Conservation (phyloP, 1,140 invertebrate genomes). For the Akabosia matsudoensis region DNA sequence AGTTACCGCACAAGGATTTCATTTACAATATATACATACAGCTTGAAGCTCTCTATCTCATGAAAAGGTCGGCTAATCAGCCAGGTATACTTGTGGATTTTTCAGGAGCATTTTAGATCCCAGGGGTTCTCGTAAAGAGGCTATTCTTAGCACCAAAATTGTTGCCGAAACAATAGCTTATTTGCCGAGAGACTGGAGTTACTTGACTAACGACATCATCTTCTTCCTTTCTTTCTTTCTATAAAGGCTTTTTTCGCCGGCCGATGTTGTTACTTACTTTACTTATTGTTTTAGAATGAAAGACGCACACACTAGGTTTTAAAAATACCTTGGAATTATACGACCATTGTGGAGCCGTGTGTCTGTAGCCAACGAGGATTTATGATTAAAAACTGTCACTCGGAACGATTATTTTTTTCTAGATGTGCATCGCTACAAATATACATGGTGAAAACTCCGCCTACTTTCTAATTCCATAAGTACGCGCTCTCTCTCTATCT, state of each 20-base stretch:
- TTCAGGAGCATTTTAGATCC: conserved; percentile 17
- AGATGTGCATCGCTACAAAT: conserved; percentile 12
- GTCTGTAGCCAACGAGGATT: conserved; percentile 11
- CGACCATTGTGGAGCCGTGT: not conserved
- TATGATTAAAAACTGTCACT: conserved; percentile 21
- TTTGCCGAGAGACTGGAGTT: conserved; percentile 2
- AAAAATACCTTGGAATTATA: conserved; percentile 1
- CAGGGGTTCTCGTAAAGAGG: conserved; percentile 24
- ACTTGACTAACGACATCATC: conserved; percentile 1
- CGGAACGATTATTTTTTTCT: conserved; percentile 21
- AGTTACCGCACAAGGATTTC: conserved; percentile 12
- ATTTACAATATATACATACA: no score
- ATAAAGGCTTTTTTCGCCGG: conserved; percentile 10
- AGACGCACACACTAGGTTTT: no score
- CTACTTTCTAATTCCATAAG: conserved; percentile 1
- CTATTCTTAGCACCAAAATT: conserved; percentile 19
- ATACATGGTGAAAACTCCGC: conserved; percentile 12
- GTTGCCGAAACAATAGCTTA: conserved; percentile 17
- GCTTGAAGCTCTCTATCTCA: no score
- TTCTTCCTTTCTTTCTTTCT: no score
- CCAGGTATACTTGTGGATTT: not conserved
- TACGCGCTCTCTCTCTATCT: no score
- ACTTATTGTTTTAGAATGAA: no score
- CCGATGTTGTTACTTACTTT: not conserved
- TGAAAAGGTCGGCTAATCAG: not conserved